Evolutionary conservation across 2,797 vertebrate genomes (phyloP).

Genomic region (Cryptoblepharus egeriae): DNA sequence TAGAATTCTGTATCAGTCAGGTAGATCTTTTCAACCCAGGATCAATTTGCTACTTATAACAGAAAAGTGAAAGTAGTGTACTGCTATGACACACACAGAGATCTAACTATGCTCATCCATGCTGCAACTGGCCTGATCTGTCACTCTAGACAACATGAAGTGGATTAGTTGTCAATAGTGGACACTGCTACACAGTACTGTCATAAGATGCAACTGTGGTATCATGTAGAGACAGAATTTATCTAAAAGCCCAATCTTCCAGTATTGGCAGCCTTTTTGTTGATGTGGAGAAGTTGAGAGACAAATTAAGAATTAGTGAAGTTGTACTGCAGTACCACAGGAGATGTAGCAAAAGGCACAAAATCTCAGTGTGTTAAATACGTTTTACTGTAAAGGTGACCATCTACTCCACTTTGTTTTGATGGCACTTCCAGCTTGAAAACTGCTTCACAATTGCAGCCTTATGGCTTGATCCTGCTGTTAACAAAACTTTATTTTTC

Average conservation of each 20-base stretch:
- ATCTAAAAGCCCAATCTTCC: not conserved
- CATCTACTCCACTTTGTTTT: not conserved
- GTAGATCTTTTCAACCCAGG: conserved; percentile 13
- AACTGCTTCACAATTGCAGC: not conserved
- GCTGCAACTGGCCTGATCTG: not conserved
- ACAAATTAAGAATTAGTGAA: not conserved
- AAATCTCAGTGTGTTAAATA: not conserved
- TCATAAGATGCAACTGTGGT: not conserved
- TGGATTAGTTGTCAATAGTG: not conserved
- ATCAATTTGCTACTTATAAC: not conserved
- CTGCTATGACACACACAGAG: not conserved
- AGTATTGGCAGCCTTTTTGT: not conserved
- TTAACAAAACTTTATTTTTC: not conserved
- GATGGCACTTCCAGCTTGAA: not conserved
- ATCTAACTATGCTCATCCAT: not conserved
- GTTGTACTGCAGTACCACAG: not conserved
- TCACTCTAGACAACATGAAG: not conserved
- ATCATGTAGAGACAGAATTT: not conserved
- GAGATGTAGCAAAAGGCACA: not conserved
- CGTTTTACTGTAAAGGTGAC: conserved; percentile 21
- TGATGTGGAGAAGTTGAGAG: not conserved
- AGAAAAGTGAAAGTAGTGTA: not conserved
- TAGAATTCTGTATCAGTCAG: conserved; percentile 28
- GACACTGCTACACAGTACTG: not conserved
- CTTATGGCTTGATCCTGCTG: conserved; percentile 1